phyloP scores from a whole-genome alignment of 2,888 invertebrate genomes.

The Tipula helvola region DNA sequence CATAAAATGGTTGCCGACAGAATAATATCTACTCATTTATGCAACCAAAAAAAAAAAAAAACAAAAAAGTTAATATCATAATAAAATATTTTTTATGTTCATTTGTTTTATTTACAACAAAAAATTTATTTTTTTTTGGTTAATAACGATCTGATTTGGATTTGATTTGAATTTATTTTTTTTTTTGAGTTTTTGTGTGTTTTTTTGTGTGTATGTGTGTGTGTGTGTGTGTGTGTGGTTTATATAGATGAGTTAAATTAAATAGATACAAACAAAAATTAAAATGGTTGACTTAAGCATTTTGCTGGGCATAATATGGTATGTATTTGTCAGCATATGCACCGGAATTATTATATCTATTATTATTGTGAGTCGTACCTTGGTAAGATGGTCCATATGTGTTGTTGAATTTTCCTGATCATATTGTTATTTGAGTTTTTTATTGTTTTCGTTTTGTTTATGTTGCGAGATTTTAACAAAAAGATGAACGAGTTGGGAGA shows the following conservation, averaged over 20 bases:
- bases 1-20: background rate
- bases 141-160: background rate
- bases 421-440: background rate
- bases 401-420: constrained; percentile 16
- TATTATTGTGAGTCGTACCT: constrained; percentile 13
- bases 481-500: background rate
- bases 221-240: background rate
- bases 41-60: background rate
- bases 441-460: background rate
- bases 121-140: background rate
- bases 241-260: background rate
- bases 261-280: background rate
- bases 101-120: background rate
- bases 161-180: background rate
- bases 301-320: constrained; percentile 14
- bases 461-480: background rate
- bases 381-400: constrained; percentile 15
- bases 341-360: constrained; percentile 10
- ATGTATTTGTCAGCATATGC: constrained; percentile 14
- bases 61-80: background rate
- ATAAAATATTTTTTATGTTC: background rate
- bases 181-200: background rate
- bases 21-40: background rate
- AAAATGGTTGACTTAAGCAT: constrained; percentile 12
- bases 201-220: background rate